These are phyloP conservation scores for Dreissena polymorpha DNA, from an alignment of 1,140 invertebrate genomes.

Conservation along the genomic window DNA sequence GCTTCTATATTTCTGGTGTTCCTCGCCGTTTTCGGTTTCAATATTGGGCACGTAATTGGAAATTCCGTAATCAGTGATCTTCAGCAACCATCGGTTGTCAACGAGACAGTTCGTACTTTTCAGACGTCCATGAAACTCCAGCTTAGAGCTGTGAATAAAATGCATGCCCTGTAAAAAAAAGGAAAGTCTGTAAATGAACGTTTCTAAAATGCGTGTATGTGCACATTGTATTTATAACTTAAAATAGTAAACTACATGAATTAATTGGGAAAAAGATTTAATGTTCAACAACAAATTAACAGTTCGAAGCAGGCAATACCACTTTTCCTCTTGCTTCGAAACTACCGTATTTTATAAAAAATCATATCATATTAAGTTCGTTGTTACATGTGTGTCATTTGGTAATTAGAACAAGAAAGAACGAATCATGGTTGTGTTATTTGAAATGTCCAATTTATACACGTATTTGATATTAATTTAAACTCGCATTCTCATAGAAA, in stretches of 20 bases:
- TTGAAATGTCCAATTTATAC: too few relatives aligned
- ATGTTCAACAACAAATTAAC: too few relatives aligned
- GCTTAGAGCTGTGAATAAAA: constrained; percentile 93
- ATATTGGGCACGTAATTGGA: constrained; percentile 36
- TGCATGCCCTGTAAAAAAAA: constrained; percentile 89
- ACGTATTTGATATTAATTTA: too few relatives aligned
- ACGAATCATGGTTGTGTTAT: too few relatives aligned
- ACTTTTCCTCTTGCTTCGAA: too few relatives aligned
- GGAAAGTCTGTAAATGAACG: background rate
- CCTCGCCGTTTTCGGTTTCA: constrained; percentile 7
- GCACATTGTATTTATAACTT: too few relatives aligned
- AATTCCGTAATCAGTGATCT: constrained; percentile 95
- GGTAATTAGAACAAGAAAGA: too few relatives aligned
- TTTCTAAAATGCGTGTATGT: background rate
- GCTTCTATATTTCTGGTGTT: constrained; percentile 50
- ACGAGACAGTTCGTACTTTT: constrained; percentile 99
- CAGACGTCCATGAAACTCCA: constrained; percentile 95
- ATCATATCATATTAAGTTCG: too few relatives aligned
- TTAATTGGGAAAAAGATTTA: background rate
- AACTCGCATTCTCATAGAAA: too few relatives aligned
- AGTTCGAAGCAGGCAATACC: background rate
- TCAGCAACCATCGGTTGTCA: constrained; percentile 96
- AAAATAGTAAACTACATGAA: too few relatives aligned
- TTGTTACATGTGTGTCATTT: too few relatives aligned
- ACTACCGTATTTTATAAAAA: too few relatives aligned